Evolutionary conservation across 2,113 vertebrate species (phyloP).

Genomic region (Hyperopisus bebe): DNA sequence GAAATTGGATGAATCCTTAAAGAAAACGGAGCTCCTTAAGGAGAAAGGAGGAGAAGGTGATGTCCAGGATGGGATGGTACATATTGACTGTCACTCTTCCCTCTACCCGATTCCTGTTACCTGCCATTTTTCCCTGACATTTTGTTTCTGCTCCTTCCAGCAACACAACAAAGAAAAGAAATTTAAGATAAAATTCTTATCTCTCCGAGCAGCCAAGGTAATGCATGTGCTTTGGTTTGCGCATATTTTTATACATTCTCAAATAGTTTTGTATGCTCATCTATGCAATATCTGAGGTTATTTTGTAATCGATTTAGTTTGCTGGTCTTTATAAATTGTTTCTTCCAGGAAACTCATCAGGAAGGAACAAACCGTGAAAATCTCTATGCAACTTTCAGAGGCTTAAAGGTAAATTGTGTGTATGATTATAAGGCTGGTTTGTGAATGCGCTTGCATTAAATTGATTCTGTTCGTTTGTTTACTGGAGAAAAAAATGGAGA

Average conservation of each 20-base stretch:
- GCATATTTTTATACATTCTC: background rate
- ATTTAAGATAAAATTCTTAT: conserved; percentile 27
- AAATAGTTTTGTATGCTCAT: background rate
- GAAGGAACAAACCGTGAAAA: background rate
- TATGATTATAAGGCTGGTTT: background rate
- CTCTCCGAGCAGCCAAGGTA: conserved; percentile 38
- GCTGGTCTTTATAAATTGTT: background rate
- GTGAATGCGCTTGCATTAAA: background rate
- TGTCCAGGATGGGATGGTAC: conserved; percentile 26
- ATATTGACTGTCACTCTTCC: background rate
- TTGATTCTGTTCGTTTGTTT: background rate
- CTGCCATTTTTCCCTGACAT: background rate
- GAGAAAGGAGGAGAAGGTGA: background rate
- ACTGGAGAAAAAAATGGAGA: background rate
- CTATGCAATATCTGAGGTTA: background rate
- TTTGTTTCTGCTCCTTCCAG: background rate
- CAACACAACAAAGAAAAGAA: conserved; percentile 41
- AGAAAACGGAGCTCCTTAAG: background rate
- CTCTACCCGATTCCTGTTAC: background rate
- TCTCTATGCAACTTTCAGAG: background rate
- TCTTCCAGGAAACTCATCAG: background rate
- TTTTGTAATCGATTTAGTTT: background rate
- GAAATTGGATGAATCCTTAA: background rate
- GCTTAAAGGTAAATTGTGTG: background rate
- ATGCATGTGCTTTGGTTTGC: background rate